Evolutionary conservation across 2,797 vertebrate genomes (phyloP), one percentile per base, ranked within the genome.

Genomic region (Rhinatrema bivittatum): DNA sequence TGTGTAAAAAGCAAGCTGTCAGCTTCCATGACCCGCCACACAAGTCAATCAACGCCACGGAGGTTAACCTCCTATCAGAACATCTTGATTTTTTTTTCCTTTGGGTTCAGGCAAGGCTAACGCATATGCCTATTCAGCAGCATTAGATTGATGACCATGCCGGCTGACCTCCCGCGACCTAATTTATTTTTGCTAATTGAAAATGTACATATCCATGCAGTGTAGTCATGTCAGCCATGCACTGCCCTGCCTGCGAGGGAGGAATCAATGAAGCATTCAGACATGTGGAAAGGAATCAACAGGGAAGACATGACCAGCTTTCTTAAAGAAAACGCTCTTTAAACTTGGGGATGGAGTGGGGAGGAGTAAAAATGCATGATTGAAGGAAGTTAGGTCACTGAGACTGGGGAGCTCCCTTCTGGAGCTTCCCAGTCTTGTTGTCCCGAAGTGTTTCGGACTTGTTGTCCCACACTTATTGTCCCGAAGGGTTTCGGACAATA

Each of bases 1-100:
- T 40, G 36, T 54, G 26, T 46, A 59, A 63, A n/a, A 33, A 53
- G 60, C 49, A 45, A 53, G 36, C 49, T 68, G 53, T 65, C 60
- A 61, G 47, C 32, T 57, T 53, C 48, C 40, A 19, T 62, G 65
- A 52, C 40, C 42, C 28, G 46, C 36, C 24, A 19, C 52, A 59
- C 53, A 69, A 56, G 54, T 63, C 51, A 62, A 39, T 65, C 53
- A 39, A 26, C 59, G 44, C 38, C 2, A 25, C 26, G 18, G 36
- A 27, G n/a, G 14, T 36, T 64, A 53, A 55, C 49, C 49, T 60
- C 45, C 37, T 33, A 46, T 14, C 40, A 32, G 29, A 46, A 59
- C 3, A 1, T 38, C 25, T 52, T 52, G 48, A 47, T 44, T n/a
- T n/a, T n/a, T n/a, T n/a, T n/a, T 29, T 16, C 54, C 29, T 16